Percentiles rank a stretch among this genome's conserved stretches.
Evolutionary conservation across 2,113 vertebrate genomes (phyloP).

Genomic region (Gallinago undulata): DNA sequence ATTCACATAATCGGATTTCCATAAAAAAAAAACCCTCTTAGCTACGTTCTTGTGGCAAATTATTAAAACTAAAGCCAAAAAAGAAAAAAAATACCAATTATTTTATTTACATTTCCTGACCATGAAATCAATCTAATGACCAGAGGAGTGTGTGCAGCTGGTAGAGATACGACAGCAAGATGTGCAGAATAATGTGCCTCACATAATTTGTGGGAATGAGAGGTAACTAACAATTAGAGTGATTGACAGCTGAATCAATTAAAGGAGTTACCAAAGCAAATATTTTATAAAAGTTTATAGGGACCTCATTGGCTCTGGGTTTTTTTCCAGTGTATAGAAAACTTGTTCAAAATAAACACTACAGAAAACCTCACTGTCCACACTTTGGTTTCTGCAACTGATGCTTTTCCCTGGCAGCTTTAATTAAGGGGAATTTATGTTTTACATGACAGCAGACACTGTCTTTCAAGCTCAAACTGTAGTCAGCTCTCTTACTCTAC

Average conservation of each 20-base stretch:
- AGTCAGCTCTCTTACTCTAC: background rate
- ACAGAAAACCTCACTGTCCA: rapidly evolving
- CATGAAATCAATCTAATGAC: background rate
- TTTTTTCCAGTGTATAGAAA: background rate
- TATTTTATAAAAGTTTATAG: background rate
- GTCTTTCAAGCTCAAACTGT: background rate
- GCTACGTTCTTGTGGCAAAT: background rate
- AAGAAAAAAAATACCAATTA: background rate
- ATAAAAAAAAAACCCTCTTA: rapidly evolving
- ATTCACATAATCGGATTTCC: background rate
- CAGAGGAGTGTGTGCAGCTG: background rate
- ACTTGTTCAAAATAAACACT: background rate
- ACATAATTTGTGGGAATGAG: background rate
- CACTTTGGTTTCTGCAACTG: background rate
- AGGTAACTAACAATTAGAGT: background rate
- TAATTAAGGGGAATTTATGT: background rate
- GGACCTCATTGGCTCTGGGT: background rate
- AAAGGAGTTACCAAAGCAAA: background rate
- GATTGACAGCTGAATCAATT: background rate
- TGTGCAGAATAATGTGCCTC: background rate
- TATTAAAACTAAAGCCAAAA: background rate
- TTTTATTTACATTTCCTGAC: background rate
- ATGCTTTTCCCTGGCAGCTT: background rate
- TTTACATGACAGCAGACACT: background rate
- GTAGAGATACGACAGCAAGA: background rate